Conservation (phyloP, 2,113 vertebrate species). For the Cranoglanis bouderius region DNA sequence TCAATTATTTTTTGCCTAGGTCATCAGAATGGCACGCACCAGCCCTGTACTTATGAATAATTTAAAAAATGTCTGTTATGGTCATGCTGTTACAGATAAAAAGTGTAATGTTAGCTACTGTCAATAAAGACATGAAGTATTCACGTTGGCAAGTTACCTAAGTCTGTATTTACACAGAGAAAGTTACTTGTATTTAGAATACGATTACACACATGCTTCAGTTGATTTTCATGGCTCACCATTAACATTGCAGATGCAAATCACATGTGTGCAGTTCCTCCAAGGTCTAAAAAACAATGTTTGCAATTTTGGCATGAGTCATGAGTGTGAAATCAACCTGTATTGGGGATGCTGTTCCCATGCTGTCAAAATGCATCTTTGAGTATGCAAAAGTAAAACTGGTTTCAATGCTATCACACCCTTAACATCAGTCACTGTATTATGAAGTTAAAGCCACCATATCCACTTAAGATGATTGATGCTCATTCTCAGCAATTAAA, state of each 20-base stretch:
- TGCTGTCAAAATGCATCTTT: neutral
- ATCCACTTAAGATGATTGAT: neutral
- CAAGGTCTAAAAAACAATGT: too few species aligned
- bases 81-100: too few species aligned
- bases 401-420: neutral
- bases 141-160: too few species aligned
- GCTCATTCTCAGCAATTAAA: neutral
- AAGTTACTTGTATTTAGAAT: neutral
- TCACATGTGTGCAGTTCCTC: neutral
- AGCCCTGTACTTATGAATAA: neutral
- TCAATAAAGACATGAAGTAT: too few species aligned
- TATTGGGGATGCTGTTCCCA: neutral
- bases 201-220: neutral
- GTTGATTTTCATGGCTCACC: too few species aligned
- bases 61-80: neutral
- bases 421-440: neutral
- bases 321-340: neutral
- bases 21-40: neutral
- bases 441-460: neutral
- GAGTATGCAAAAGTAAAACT: neutral
- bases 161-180: too few species aligned
- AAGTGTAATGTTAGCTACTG: too few species aligned
- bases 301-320: neutral
- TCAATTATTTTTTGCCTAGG: neutral
- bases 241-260: too few species aligned